A percentile compares a stretch with the other conserved stretches of the same genome.
Conservation (phyloP, 2,797 vertebrate species). For the Eulemur mongoz region DNA sequence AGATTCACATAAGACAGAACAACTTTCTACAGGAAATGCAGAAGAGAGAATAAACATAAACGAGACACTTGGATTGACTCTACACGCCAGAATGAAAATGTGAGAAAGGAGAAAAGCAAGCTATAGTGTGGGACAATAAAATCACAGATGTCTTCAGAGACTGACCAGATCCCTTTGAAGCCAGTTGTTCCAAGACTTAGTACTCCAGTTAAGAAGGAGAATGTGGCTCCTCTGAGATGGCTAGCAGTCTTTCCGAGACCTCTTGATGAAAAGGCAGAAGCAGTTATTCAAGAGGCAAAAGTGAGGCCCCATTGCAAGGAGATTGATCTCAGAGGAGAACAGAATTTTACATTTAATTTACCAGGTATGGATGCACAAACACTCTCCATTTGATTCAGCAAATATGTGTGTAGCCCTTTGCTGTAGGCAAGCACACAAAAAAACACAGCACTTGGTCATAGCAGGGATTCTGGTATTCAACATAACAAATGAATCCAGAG, state of each 20-base stretch:
- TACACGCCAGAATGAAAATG: not conserved
- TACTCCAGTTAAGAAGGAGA: not conserved
- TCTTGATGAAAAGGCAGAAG: not conserved
- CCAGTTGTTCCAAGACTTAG: not conserved
- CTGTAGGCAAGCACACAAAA: not conserved
- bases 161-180: not conserved
- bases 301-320: not conserved
- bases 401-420: not conserved
- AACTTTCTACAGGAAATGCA: not conserved
- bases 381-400: not conserved
- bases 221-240: not conserved
- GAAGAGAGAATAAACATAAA: not conserved
- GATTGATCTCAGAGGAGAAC: not conserved
- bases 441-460: not conserved
- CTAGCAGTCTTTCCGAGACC: not conserved
- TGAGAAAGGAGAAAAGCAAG: not conserved
- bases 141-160: not conserved
- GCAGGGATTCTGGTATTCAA: not conserved
- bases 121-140: not conserved
- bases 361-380: not conserved
- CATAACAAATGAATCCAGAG: not conserved
- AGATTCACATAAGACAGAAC: not conserved
- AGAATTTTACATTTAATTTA: not conserved
- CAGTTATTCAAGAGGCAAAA: not conserved
- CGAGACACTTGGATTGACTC: not conserved